A percentile compares a stretch with the other conserved stretches of the same genome.
These are phyloP conservation scores for Parapsyche elsis DNA, from an alignment of 1,140 invertebrate genomes.

Conservation along the genomic window DNA sequence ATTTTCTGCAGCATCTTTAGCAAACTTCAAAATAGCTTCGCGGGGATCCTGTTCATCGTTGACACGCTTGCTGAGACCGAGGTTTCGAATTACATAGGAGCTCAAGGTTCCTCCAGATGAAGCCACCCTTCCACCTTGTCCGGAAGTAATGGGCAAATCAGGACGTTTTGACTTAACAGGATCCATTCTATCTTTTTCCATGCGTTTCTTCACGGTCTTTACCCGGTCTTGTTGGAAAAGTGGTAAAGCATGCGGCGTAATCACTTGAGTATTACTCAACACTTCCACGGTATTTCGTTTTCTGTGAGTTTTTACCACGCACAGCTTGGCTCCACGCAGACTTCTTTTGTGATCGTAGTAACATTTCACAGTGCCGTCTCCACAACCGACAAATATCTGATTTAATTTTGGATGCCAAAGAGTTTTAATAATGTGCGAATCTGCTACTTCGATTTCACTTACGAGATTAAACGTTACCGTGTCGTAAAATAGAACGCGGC, in stretches of 20 bases:
- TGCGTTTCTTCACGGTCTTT: slow-evolving; percentile 88
- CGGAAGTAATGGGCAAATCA: slow-evolving; percentile 96
- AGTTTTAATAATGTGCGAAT: slow-evolving; percentile 88
- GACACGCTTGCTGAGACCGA: slow-evolving; percentile 92
- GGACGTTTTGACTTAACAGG: slow-evolving; percentile 92
- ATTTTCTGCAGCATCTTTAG: slow-evolving; percentile 96
- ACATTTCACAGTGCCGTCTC: slow-evolving; percentile 90
- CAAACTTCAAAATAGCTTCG: slow-evolving; percentile 96
- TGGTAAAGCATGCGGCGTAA: slow-evolving; percentile 96
- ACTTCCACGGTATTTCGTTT: slow-evolving; percentile 87
- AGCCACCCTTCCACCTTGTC: slow-evolving; percentile 92
- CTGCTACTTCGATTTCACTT: slow-evolving; percentile 78
- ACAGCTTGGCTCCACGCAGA: slow-evolving; percentile 90
- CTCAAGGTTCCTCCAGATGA: slow-evolving; percentile 96
- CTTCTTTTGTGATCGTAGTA: slow-evolving; percentile 91
- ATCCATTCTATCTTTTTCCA: slow-evolving; percentile 93
- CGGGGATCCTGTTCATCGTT: slow-evolving; percentile 97
- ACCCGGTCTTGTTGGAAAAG: slow-evolving; percentile 94
- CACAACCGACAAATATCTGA: slow-evolving; percentile 94
- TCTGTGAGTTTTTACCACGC: slow-evolving; percentile 83
- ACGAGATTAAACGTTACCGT: slow-evolving; percentile 81
- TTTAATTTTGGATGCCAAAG: slow-evolving; percentile 98
- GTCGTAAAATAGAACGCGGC: slow-evolving; percentile 86
- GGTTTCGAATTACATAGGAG: slow-evolving; percentile 96
- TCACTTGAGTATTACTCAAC: slow-evolving; percentile 92